Evolutionary conservation across 2,797 vertebrate species (phyloP), one percentile per base, ranked within the genome.

Genomic region (Limnodromus scolopaceus): DNA sequence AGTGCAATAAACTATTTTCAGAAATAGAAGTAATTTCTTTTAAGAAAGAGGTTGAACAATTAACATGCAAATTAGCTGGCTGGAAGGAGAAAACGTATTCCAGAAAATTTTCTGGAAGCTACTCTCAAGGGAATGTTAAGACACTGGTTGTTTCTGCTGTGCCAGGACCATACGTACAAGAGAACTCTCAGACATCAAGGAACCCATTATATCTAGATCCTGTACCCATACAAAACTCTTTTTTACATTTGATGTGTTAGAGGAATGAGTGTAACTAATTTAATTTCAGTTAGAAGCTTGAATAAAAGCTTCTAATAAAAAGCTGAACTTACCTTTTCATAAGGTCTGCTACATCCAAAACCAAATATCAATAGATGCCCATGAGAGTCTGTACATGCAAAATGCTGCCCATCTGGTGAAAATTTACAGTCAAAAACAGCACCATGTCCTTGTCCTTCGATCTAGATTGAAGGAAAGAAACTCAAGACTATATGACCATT

Each of bases 381-480:
- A 46, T 99, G 99, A 76, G 99, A 99, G 97, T 99, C 99, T 57
- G 99, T 99, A 96, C 99, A 99, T 64, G 99, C 99, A 55, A 99
- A 99, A 87, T 99, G 99, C 63, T 99, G 99, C 72, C 99, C 99
- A 76, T 99, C 99, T 17, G 99, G 98, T 60, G 99, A 99, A 96
- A 99, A 99, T 96, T 99, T 99, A 96, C 99, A 99, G 96, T 99
- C 99, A 92, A 99, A 99, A 63, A 99, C 99, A 39, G 99, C 99
- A 88, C 99, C 99, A 0, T 99, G 99, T 88, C 99, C 99, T 97
- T 99, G 99, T 53, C 99, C 99, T 97, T 99, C 99, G 82, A 99
- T 99, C 99, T 99, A 95, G 28, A 80, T 69, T 5, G 34, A 84
- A 93, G 22, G 19, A 77, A 96, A 91, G 34, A 68, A 87, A 70